Evolutionary conservation across 2,113 vertebrate genomes (phyloP).

Genomic region (Hylia prasina): DNA sequence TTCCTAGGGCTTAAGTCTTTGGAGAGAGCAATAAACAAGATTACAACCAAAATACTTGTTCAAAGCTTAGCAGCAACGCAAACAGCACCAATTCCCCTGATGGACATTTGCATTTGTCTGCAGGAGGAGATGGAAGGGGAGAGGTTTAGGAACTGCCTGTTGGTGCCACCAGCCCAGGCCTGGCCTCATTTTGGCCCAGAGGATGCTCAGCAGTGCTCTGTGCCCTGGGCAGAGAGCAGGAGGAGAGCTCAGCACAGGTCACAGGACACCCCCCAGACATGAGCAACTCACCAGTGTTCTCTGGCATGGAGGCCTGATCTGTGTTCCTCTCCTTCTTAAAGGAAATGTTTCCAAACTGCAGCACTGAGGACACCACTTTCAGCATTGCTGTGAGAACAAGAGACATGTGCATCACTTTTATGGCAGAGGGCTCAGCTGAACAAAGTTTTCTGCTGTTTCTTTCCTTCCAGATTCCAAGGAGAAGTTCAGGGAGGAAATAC

Average conservation of each 20-base stretch:
- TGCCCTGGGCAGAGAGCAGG: neutral
- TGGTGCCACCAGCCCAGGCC: neutral
- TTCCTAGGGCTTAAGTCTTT: neutral
- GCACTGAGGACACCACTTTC: conserved; percentile 94
- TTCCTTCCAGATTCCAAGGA: neutral
- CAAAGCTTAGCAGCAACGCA: neutral
- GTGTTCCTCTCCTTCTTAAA: conserved; percentile 99
- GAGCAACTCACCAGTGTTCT: conserved; percentile 86
- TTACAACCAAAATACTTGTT: neutral
- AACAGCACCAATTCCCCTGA: neutral
- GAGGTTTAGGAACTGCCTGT: neutral
- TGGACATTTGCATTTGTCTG: neutral
- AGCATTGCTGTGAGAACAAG: conserved; percentile 84
- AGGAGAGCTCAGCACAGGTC: neutral
- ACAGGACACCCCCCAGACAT: accelerated
- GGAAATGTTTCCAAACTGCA: conserved; percentile 95
- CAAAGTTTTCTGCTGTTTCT: neutral
- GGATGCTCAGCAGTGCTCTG: neutral
- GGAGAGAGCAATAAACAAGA: conserved; percentile 16
- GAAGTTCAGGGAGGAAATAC: neutral
- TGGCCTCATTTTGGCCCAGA: neutral
- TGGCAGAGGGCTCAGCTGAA: neutral
- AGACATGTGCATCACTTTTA: neutral
- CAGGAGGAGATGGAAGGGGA: neutral
- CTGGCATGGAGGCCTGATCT: conserved; percentile 97